A percentile compares a stretch with the other conserved stretches of the same genome.
Conservation (phyloP, 2,797 vertebrate species). For the Tadarida brasiliensis region DNA sequence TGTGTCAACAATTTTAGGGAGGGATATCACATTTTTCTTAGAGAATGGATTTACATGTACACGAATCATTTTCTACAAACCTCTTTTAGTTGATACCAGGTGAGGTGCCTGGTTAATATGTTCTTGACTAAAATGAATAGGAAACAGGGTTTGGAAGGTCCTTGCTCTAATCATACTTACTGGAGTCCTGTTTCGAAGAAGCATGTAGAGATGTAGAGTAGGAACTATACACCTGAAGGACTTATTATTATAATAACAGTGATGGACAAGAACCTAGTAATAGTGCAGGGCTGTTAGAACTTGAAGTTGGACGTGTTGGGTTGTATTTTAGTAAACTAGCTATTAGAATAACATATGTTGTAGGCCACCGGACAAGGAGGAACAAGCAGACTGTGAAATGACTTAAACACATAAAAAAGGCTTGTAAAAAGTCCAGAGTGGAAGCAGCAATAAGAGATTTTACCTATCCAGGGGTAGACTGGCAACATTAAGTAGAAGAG, state of each 20-base stretch:
- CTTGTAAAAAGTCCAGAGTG: constrained; percentile 39
- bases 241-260: constrained; percentile 33
- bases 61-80: background rate
- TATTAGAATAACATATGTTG: background rate
- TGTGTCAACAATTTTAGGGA: constrained; percentile 32
- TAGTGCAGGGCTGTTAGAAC: background rate
- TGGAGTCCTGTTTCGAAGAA: background rate
- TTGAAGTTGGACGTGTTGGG: background rate
- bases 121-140: background rate
- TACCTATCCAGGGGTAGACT: background rate
- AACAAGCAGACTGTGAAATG: constrained; percentile 57
- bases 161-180: background rate
- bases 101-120: background rate
- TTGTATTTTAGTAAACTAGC: constrained; percentile 17
- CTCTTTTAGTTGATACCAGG: background rate
- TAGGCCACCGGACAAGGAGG: constrained; percentile 11
- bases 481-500: background rate
- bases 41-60: background rate
- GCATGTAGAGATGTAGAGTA: constrained; percentile 11
- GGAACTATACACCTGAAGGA: background rate
- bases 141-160: constrained; percentile 5
- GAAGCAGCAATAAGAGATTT: constrained; percentile 40
- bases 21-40: background rate
- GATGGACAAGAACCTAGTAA: background rate
- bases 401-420: constrained; percentile 42